Conservation (phyloP, 2,888 invertebrate species). For the Drosophila imparisetae region DNA sequence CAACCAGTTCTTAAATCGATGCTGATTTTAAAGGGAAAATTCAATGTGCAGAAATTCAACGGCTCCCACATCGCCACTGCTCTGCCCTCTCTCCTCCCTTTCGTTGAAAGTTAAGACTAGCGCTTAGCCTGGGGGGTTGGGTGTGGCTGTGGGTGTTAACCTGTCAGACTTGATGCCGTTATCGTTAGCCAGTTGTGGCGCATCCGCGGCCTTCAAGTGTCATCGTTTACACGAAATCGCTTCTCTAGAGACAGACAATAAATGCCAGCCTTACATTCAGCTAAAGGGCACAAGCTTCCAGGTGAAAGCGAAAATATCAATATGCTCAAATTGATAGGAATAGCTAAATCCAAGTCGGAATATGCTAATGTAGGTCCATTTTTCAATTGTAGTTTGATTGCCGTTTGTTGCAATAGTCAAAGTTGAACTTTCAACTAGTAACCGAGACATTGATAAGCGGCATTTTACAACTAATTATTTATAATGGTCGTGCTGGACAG, state of each 20-base stretch:
- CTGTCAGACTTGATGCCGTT: slow-evolving; percentile 25
- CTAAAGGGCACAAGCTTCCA: neutral
- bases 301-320: neutral
- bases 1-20: neutral
- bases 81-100: neutral
- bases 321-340: neutral
- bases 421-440: neutral
- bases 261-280: neutral
- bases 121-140: neutral
- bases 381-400: neutral
- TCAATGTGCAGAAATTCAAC: neutral
- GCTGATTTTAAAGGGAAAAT: neutral
- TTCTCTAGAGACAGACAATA: slow-evolving; percentile 3
- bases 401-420: neutral
- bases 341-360: neutral
- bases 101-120: neutral
- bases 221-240: slow-evolving; percentile 11
- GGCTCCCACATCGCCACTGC: neutral
- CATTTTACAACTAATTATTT: neutral
- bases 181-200: slow-evolving; percentile 17
- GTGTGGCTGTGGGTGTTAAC: neutral
- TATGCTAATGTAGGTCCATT: neutral
- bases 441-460: neutral
- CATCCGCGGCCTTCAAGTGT: slow-evolving; percentile 33
- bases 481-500: neutral